Base-by-base conservation (phyloP, 2,888 invertebrate genomes). In the Watsonalla cultraria region DNA sequence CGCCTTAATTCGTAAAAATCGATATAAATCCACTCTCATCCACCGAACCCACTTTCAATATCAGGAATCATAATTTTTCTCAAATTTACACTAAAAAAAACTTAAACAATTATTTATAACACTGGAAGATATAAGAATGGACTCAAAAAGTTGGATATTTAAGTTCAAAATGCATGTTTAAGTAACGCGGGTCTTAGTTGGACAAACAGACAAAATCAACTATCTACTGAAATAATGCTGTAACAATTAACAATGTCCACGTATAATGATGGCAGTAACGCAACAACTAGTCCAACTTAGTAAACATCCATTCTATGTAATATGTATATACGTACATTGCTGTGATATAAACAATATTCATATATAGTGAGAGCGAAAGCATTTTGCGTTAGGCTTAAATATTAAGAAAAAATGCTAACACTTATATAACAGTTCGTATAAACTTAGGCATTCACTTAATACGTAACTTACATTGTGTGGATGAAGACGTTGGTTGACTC, bases 391-490 rank as follows among this genome's bases (percentile, higher is more conserved):
- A 82, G 80, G 82, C 86, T 87, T 86, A 87, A 69, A 78, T 64
- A 78, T 80, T 82, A 84, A 79, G 79, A 80, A 79, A 74, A 86
- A 86, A 84, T 84, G 82, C 88, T 86, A 86, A 84, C 80, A 86
- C 85, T 85, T 85, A 85, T 76, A 77, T 77, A 84, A 86, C 81
- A 84, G 74, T 75, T 84, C 78, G 78, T 84, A 85, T 79, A 84
- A 87, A 86, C 88, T 88, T 89, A 89, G 86, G 87, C 87, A 80
- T 83, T 49, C 86, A 86, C 82, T 87, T 88, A 88, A 84, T 78
- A 81, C 78, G 79, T 86, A 82, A 79, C 81, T 86, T 86, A 86
- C 72, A 84, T 70, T 71, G 75, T 71, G 37, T 59, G 60, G 55
- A 59, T 56, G 52, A 59, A 68, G 57, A 64, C 55, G 33, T 53